phyloP scores from a whole-genome alignment of 2,888 invertebrate genomes.

The Sinhomidia bicolor region DNA sequence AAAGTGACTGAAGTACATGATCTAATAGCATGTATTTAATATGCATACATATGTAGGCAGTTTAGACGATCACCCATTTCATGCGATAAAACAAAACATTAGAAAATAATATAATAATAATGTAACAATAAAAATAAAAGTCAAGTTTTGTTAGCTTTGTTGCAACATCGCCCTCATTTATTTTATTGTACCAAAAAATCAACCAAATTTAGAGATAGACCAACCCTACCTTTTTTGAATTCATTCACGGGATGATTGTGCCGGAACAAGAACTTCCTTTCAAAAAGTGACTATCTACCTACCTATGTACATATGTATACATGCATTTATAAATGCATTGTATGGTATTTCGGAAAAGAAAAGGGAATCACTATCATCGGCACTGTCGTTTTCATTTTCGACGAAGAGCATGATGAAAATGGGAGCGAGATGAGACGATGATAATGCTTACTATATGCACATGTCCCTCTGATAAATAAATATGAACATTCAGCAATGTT shows the following conservation, averaged over 20 bases:
- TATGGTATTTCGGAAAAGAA: slow-evolving; percentile 44
- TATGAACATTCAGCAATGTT: background rate
- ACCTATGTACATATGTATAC: too few species aligned
- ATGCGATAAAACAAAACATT: slow-evolving; percentile 22
- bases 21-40: background rate
- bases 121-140: slow-evolving; percentile 27
- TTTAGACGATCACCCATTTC: slow-evolving; percentile 6
- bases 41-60: background rate
- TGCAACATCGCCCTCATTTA: background rate
- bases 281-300: too few species aligned
- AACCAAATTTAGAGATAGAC: background rate
- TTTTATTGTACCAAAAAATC: background rate
- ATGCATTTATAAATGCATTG: slow-evolving; percentile 21
- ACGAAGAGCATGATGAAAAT: slow-evolving; percentile 34
- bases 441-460: slow-evolving; percentile 53
- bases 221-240: slow-evolving; percentile 20
- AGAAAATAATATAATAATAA: background rate
- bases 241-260: background rate
- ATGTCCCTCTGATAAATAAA: background rate
- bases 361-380: slow-evolving; percentile 52
- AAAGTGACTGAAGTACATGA: background rate
- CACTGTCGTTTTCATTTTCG: slow-evolving; percentile 45
- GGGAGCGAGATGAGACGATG: slow-evolving; percentile 41
- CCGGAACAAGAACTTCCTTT: slow-evolving; percentile 58
- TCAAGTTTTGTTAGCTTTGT: slow-evolving; percentile 36